Evolutionary conservation across 2,797 vertebrate genomes (phyloP).

Genomic region (Sciurus carolinensis): DNA sequence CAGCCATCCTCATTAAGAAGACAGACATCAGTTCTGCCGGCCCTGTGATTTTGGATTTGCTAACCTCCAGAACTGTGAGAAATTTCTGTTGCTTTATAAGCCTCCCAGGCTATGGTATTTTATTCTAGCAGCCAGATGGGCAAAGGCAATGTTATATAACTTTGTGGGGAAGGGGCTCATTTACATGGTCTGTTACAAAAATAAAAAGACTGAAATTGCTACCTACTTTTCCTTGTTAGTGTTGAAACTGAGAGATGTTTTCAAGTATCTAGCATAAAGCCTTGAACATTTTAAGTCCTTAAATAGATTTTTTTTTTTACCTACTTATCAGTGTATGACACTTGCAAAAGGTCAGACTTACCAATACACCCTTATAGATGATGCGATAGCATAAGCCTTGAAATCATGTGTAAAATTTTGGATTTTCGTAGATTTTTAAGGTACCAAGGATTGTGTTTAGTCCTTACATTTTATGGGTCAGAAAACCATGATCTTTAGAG

Average conservation of each 20-base stretch:
- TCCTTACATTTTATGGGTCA: background rate
- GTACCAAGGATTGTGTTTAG: background rate
- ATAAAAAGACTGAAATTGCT: conserved; percentile 46
- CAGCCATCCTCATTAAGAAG: background rate
- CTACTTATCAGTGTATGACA: background rate
- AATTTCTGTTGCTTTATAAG: background rate
- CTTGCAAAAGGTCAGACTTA: too few species aligned
- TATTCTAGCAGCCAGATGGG: background rate
- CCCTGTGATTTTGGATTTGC: background rate
- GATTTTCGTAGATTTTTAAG: conserved; percentile 21
- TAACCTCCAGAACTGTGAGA: background rate
- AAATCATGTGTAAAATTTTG: conserved; percentile 34
- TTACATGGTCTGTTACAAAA: conserved; percentile 31
- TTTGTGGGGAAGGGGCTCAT: background rate
- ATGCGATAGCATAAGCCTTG: background rate
- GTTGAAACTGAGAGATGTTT: conserved; percentile 9
- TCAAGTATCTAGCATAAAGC: background rate
- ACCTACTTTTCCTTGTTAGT: background rate
- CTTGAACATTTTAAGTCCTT: conserved; percentile 62
- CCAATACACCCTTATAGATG: background rate
- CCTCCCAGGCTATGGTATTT: background rate
- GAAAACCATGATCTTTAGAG: conserved; percentile 13
- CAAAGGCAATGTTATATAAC: background rate
- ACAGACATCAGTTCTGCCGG: background rate
- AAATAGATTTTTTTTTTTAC: conserved; percentile 35